Evolutionary conservation across 2,113 vertebrate genomes (phyloP).

Genomic region (Rallus limicola): DNA sequence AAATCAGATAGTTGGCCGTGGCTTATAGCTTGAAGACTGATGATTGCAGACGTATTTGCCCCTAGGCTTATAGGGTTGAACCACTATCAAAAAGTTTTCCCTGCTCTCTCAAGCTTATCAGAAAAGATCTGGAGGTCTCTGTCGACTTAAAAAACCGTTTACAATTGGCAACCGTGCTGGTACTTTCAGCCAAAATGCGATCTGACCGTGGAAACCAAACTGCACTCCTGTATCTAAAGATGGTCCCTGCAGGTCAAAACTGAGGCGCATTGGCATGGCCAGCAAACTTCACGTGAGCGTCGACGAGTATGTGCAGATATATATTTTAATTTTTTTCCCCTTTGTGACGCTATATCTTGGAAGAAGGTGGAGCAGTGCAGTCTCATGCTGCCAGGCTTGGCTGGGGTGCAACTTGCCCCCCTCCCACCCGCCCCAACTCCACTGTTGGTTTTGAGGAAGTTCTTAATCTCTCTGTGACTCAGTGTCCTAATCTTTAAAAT

Average conservation of each 20-base stretch:
- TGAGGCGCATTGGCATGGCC: neutral
- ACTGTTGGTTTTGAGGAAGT: slow-evolving; percentile 41
- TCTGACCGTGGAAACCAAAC: neutral
- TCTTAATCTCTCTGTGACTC: slow-evolving; percentile 51
- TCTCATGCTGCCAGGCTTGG: neutral
- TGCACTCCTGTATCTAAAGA: neutral
- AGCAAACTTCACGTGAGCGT: neutral
- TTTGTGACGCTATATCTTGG: no score
- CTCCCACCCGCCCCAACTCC: neutral
- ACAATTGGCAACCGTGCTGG: neutral
- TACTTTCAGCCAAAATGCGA: neutral
- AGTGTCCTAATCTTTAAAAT: slow-evolving; percentile 50
- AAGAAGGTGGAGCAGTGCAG: neutral
- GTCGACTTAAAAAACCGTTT: neutral
- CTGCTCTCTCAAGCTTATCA: neutral
- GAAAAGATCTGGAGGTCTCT: neutral
- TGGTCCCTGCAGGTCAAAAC: neutral
- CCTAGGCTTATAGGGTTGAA: neutral
- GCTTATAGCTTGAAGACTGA: neutral
- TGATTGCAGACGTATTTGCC: neutral
- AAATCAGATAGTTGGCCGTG: neutral
- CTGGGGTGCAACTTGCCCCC: neutral
- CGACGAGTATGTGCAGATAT: no score
- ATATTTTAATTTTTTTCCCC: no score
- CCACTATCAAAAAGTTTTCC: neutral